Conservation (phyloP, 2,113 vertebrate species). For the Ibidorhyncha struthersii region DNA sequence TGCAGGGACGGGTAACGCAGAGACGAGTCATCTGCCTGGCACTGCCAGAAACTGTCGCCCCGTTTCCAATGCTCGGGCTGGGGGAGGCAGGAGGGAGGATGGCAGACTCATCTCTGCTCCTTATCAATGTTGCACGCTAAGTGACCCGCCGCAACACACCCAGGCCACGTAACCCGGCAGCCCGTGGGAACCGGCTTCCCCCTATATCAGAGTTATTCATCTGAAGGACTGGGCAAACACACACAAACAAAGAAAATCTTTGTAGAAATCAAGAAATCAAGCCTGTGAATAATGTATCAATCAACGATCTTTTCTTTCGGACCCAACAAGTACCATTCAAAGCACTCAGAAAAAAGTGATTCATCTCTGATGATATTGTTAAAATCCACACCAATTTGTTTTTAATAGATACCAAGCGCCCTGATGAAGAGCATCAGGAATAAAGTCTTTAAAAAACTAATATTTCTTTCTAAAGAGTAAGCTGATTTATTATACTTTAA, state of each 20-base stretch:
- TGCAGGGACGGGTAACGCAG: neutral
- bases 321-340: neutral
- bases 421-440: neutral
- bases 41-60: fast-evolving
- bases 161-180: fast-evolving
- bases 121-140: fast-evolving
- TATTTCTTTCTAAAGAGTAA: neutral
- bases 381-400: neutral
- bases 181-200: fast-evolving
- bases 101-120: neutral
- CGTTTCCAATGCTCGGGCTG: fast-evolving
- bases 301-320: neutral
- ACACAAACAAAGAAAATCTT: neutral
- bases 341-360: neutral
- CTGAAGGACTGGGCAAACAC: neutral
- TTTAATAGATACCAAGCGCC: neutral
- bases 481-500: neutral
- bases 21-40: neutral
- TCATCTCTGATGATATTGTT: neutral
- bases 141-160: fast-evolving
- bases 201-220: fast-evolving
- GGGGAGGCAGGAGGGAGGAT: neutral
- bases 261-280: neutral
- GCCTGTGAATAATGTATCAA: neutral
- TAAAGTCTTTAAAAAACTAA: neutral